Conservation (phyloP, 1,140 invertebrate species). For the Drosophila neocordata region DNA sequence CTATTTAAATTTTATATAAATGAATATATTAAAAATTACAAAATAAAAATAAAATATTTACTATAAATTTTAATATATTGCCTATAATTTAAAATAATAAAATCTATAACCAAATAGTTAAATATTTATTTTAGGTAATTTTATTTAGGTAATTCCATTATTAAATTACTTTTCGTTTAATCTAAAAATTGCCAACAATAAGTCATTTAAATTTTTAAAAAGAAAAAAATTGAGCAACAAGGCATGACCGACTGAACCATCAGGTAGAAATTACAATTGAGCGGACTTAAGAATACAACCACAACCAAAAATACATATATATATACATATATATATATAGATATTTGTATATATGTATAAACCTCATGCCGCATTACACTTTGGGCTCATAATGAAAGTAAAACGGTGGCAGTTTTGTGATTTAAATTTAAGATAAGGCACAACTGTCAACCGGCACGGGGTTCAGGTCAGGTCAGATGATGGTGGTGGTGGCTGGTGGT, state of each 20-base stretch:
- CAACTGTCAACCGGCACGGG: conserved; percentile 5
- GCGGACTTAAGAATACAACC: neutral
- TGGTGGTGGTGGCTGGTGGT: neutral
- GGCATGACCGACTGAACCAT: neutral
- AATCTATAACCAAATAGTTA: too few relatives aligned
- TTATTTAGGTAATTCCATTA: too few relatives aligned
- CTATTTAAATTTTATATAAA: too few relatives aligned
- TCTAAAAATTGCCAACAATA: neutral
- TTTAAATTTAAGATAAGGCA: conserved; percentile 7
- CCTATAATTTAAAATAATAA: too few relatives aligned
- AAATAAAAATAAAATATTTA: too few relatives aligned
- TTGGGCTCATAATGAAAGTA: conserved; percentile 6
- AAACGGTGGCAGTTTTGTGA: neutral
- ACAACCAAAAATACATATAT: neutral
- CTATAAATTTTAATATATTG: too few relatives aligned
- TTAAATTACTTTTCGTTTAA: too few relatives aligned
- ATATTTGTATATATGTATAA: too few relatives aligned
- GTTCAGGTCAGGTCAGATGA: neutral
- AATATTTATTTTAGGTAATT: too few relatives aligned
- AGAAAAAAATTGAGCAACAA: conserved; percentile 3
- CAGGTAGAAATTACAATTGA: neutral
- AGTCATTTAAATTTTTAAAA: neutral
- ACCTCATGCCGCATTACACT: neutral
- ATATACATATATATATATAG: too few relatives aligned
- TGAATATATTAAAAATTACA: too few relatives aligned